Evolutionary conservation across 2,113 vertebrate genomes (phyloP), one percentile per base, ranked within the genome.

Genomic region (Laticauda laticaudata): DNA sequence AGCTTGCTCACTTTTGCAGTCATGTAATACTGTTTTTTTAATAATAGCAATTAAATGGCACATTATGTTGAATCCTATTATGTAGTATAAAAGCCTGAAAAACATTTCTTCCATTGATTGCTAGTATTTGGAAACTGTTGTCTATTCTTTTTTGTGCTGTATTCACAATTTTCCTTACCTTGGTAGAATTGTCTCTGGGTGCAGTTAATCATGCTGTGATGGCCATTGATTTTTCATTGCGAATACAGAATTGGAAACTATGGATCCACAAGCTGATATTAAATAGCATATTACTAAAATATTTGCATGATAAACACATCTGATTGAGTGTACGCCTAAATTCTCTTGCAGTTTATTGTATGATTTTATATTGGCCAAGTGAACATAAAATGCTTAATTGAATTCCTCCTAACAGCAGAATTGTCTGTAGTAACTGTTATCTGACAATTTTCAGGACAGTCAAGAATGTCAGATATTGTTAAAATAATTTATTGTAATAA

Each of bases 221-320:
- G 75, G 8, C 11, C 51, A 59, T 12, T 20, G 11, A 88, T 1
- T 92, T 93, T 29, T 1, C 1, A 48, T 55, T 91, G 11, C 87
- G n/a, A 89, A 43, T 86, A 69, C 87, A 86, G 92, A 93, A 94
- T 55, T 5, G 2, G 34, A 59, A 26, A 85, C 92, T 53, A 12
- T n/a, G 43, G 81, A 21, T 59, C 29, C 0, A 4, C 0, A 91
- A 69, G 59, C 89, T 92, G 55, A 43, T 34, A 86, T 92, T 89
- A 89, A 53, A 23, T 51, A 81, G 45, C 11, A 39, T 26, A 64
- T 85, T 86, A 45, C 26, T 92, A 64, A 14, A 57, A 23, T 89
- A 85, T 89, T 91, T 93, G 64, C 29, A 89, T 93, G 56, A 89
- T 90, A 92, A 90, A 92, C 86, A 45, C 18, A 69, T 56, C 87